A percentile compares a stretch with the other conserved stretches of the same genome.
phyloP scores from a whole-genome alignment of 2,888 invertebrate genomes.

The Synanthedon tipuliformis region DNA sequence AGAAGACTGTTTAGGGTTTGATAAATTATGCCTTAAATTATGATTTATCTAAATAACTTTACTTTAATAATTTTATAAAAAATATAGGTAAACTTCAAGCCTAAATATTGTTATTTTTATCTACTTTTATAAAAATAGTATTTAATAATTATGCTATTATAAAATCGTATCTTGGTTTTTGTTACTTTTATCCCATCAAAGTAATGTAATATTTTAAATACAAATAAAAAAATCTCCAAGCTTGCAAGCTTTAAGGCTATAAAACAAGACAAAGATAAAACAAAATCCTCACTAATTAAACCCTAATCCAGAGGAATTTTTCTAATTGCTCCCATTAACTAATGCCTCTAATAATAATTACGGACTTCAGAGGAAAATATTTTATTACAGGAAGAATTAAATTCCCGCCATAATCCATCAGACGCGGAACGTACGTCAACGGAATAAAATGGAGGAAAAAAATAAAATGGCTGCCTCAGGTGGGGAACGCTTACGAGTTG shows the following conservation, averaged over 20 bases:
- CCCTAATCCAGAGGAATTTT: conserved; percentile 45
- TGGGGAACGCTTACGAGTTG: conserved; percentile 14
- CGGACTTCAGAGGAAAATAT: conserved; percentile 41
- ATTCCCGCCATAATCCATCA: conserved; percentile 56
- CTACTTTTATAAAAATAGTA: too few relatives aligned
- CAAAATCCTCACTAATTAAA: conserved; percentile 46
- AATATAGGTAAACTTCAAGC: too few relatives aligned
- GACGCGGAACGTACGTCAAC: conserved; percentile 17
- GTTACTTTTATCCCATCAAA: too few relatives aligned
- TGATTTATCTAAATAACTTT: too few relatives aligned
- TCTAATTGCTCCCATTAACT: conserved; percentile 55
- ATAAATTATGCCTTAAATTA: too few relatives aligned
- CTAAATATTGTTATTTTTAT: too few relatives aligned
- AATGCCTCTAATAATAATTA: conserved; percentile 55
- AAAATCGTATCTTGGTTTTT: too few relatives aligned
- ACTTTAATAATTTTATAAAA: too few relatives aligned
- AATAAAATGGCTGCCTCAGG: conserved; percentile 46
- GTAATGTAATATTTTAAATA: too few relatives aligned
- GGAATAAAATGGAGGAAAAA: conserved; percentile 36
- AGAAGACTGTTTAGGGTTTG: too few relatives aligned
- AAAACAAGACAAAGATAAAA: conserved; percentile 12
- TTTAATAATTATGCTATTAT: too few relatives aligned
- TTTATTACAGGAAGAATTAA: conserved; percentile 49
- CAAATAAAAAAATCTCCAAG: too few relatives aligned
- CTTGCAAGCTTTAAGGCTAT: neutral